Percentiles rank a stretch among this genome's conserved stretches.
These are phyloP conservation scores for Dolomedes plantarius DNA, from an alignment of 2,888 invertebrate species.

Conservation along the genomic window DNA sequence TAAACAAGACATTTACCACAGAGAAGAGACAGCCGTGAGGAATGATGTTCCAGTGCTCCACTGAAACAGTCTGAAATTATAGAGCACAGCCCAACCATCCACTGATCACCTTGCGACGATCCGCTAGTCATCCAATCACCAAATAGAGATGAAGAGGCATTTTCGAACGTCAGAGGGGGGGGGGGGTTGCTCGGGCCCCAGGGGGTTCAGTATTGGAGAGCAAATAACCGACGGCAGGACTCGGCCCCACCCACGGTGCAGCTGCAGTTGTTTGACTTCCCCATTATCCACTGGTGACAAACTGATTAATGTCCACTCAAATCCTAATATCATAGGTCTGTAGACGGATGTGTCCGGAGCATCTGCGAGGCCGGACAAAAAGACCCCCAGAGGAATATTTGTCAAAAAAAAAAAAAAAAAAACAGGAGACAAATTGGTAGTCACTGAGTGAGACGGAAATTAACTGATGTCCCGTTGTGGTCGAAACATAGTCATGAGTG, in stretches of 20 bases:
- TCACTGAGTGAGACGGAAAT: background rate
- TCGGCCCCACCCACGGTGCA: constrained; percentile 39
- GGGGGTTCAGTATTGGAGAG: constrained; percentile 23
- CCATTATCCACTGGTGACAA: constrained; percentile 64
- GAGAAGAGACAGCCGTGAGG: no score
- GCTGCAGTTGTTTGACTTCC: constrained; percentile 55
- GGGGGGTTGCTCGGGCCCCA: constrained; percentile 3
- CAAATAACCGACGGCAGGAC: constrained; percentile 30
- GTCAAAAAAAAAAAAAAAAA: background rate
- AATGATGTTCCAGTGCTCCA: no score
- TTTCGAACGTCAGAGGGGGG: constrained; percentile 20
- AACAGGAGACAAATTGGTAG: background rate
- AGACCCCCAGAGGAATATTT: constrained; percentile 2
- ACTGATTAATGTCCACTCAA: constrained; percentile 48
- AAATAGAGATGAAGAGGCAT: constrained; percentile 28
- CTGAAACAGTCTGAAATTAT: background rate
- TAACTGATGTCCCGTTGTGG: background rate
- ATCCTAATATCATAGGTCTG: constrained; percentile 1
- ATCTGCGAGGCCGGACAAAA: background rate
- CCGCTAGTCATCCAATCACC: constrained; percentile 29
- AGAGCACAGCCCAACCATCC: background rate
- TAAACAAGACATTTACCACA: no score
- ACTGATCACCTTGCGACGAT: background rate
- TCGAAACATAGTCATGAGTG: background rate
- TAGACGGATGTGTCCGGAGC: background rate